Evolutionary conservation across 2,888 invertebrate species (phyloP).

Genomic region (Palloptera scutellata): DNA sequence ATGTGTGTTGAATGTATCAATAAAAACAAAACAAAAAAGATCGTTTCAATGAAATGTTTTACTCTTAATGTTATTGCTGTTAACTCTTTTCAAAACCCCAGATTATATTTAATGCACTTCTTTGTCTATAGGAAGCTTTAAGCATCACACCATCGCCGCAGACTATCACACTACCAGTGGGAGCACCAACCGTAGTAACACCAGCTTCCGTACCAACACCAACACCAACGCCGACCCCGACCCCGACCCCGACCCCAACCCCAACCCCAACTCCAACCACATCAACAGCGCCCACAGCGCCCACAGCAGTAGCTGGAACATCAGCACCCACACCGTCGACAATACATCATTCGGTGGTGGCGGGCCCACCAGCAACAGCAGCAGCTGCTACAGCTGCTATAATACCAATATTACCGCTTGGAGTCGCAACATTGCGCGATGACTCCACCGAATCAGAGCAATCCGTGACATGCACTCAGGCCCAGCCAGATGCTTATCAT

Average conservation of each 20-base stretch:
- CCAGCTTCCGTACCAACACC: no score
- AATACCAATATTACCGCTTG: conserved; percentile 63
- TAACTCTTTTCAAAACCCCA: no score
- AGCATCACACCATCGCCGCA: conserved; percentile 64
- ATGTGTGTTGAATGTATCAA: no score
- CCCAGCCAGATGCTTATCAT: conserved; percentile 63
- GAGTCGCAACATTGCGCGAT: conserved; percentile 65
- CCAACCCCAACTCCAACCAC: no score
- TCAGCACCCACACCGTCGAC: conserved; percentile 44
- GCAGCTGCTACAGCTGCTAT: conserved; percentile 65
- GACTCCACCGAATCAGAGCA: conserved; percentile 65
- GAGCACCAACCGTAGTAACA: no score
- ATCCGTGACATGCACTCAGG: conserved; percentile 63
- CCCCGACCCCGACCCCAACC: no score
- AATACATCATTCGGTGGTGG: conserved; percentile 61
- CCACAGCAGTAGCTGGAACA: conserved; percentile 61
- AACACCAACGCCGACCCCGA: no score
- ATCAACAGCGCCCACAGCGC: conserved; percentile 50
- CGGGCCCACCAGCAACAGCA: conserved; percentile 65
- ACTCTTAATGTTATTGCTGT: no score
- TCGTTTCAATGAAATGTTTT: no score
- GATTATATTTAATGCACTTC: conserved; percentile 15
- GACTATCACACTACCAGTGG: conserved; percentile 49
- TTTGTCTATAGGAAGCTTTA: conserved; percentile 51
- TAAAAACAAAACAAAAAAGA: no score